A percentile compares a stretch with the other conserved stretches of the same genome.
phyloP scores from a whole-genome alignment of 2,113 vertebrate genomes.

The Speoplatyrhinus poulsoni region DNA sequence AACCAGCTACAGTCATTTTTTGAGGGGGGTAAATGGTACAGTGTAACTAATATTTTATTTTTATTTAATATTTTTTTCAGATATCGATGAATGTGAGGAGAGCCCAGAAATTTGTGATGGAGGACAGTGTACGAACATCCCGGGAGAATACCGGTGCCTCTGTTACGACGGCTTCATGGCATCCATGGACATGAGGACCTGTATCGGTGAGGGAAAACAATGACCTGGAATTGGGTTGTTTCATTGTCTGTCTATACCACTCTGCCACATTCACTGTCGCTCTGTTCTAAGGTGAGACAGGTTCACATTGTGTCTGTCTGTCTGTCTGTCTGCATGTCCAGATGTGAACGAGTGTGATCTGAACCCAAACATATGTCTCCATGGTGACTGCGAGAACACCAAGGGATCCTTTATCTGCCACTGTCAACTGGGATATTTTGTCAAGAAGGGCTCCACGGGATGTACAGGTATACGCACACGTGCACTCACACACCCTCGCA shows the following conservation, averaged over 20 bases:
- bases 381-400: constrained; percentile 91
- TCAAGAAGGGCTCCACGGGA: constrained; percentile 88
- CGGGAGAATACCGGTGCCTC: constrained; percentile 87
- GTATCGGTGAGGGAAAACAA: constrained; percentile 81
- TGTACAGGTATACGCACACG: constrained; percentile 82
- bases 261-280: constrained; percentile 34
- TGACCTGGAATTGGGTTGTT: background rate
- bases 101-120: constrained; percentile 88
- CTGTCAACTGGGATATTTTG: constrained; percentile 87
- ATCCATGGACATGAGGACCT: constrained; percentile 85
- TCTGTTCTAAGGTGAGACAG: constrained; percentile 7
- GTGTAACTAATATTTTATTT: background rate
- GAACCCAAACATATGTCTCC: constrained; percentile 91
- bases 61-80: constrained; percentile 46
- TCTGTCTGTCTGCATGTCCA: constrained; percentile 52
- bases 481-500: constrained; percentile 10
- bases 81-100: constrained; percentile 82
- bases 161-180: constrained; percentile 91
- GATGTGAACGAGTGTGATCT: constrained; percentile 92
- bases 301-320: constrained; percentile 15
- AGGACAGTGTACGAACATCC: constrained; percentile 91
- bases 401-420: constrained; percentile 95
- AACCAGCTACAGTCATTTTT: background rate
- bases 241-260: constrained; percentile 1
- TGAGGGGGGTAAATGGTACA: background rate